phyloP scores from a whole-genome alignment of 2,888 invertebrate species.

The Drosophila mimica region DNA sequence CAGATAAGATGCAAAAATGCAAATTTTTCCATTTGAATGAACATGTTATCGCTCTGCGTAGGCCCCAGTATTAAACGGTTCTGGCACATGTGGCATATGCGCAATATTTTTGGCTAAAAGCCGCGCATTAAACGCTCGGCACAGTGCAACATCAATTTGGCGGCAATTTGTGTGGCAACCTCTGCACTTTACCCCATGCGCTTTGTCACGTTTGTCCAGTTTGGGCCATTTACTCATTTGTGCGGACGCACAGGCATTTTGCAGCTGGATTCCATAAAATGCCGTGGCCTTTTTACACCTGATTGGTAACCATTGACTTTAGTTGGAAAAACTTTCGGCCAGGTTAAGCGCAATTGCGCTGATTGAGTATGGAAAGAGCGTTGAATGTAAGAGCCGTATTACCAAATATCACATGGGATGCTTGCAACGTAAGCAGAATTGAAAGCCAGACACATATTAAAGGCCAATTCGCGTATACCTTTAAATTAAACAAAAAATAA shows the following conservation, averaged over 20 bases:
- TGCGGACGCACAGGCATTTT: slow-evolving; percentile 18
- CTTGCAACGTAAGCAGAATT: slow-evolving; percentile 1
- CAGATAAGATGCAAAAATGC: slow-evolving; percentile 38
- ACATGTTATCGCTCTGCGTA: slow-evolving; percentile 26
- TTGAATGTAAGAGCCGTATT: slow-evolving; percentile 28
- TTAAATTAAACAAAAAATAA: slow-evolving; percentile 67
- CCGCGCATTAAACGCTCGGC: slow-evolving; percentile 30
- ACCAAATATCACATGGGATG: slow-evolving; percentile 28
- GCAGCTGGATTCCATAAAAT: slow-evolving; percentile 52
- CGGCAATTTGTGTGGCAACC: slow-evolving; percentile 31
- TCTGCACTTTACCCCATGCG: slow-evolving; percentile 37
- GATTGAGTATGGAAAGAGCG: slow-evolving; percentile 46
- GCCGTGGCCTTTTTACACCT: slow-evolving; percentile 23
- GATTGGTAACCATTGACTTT: slow-evolving; percentile 23
- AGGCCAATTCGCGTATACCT: slow-evolving; percentile 58
- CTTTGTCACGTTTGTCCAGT: slow-evolving; percentile 56
- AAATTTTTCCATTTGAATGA: slow-evolving; percentile 62
- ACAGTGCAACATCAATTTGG: slow-evolving; percentile 21
- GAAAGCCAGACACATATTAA: slow-evolving; percentile 18
- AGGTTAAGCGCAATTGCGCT: slow-evolving; percentile 22
- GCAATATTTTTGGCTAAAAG: slow-evolving; percentile 47
- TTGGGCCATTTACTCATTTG: slow-evolving; percentile 28
- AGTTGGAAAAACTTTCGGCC: background rate
- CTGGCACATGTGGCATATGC: slow-evolving; percentile 48
- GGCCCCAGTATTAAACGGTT: background rate